These are phyloP conservation scores for Camptogramma bilineatum DNA, from an alignment of 2,888 invertebrate genomes.

Conservation along the genomic window DNA sequence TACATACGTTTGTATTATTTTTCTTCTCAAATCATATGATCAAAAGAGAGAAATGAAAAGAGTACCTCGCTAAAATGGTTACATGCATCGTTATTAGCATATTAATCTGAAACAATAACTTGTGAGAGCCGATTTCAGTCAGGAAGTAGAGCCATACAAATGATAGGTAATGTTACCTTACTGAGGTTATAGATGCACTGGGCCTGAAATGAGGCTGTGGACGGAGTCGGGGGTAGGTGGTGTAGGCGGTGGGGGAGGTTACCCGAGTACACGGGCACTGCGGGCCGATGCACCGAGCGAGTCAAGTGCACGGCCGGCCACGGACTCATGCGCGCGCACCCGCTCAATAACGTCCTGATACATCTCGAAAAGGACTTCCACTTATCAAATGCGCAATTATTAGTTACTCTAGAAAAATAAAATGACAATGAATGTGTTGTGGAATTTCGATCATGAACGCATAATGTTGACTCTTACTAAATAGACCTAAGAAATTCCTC, in stretches of 20 bases:
- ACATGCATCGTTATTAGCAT: no score
- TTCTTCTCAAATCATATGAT: no score
- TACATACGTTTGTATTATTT: no score
- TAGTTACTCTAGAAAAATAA: no score
- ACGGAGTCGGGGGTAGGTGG: slow-evolving; percentile 41
- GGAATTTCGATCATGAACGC: no score
- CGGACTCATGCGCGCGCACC: slow-evolving; percentile 69
- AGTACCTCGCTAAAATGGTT: no score
- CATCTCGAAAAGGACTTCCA: slow-evolving; percentile 29
- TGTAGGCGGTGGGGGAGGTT: slow-evolving; percentile 45
- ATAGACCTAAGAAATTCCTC: no score
- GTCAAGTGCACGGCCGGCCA: slow-evolving; percentile 78
- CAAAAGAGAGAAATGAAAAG: no score
- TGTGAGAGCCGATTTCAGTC: no score
- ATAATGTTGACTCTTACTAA: no score
- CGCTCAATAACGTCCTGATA: slow-evolving; percentile 71
- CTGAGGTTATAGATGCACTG: slow-evolving; percentile 18
- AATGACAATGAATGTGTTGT: background rate
- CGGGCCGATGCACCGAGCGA: slow-evolving; percentile 77
- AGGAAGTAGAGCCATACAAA: background rate
- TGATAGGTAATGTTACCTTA: slow-evolving; percentile 1
- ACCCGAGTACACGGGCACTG: slow-evolving; percentile 56
- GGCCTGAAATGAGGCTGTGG: slow-evolving; percentile 36
- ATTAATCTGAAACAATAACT: no score
- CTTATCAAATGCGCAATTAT: slow-evolving; percentile 23